Base-by-base conservation (phyloP, 2,888 invertebrate species). In the Patella caerulea region DNA sequence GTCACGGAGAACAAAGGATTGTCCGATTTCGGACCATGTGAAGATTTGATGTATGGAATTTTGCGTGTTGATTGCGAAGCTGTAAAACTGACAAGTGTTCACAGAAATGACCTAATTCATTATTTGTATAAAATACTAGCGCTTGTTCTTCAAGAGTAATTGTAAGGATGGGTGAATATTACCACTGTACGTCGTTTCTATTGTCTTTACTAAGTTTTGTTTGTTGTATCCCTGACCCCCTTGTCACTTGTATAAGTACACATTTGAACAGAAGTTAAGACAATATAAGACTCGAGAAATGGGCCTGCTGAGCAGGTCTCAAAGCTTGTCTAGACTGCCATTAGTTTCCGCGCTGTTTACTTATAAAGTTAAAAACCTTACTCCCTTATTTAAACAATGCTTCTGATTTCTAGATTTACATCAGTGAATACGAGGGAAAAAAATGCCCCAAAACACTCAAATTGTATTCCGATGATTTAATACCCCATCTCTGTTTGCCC, bases 201-300 rank as follows among this genome's bases (percentile, higher is more conserved):
- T 65, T 19, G 19, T 65, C 24, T 65, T 65, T 19, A 65, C 19
- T 65, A 65, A 65, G 24, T 19, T 65, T 65, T 65, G 65, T 65
- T 65, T 65, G 65, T 65, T 65, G 65, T 65, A 24, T 65, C 11
- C 3, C 65, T 65, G 65, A 65, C 65, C 65, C 65, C 14, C 65
- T 65, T 65, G 65, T 65, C 65, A 65, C 65, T 65, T 24, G 65
- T 65, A 65, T 65, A 65, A 24, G 65, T 65, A 65, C 65, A 65
- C 65, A 65, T 65, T 65, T 65, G 65, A 65, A 65, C 65, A 65
- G 45, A 45, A 65, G 65, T 14, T 65, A 65, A 65, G 24, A 65
- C 65, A 65, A 65, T 65, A 65, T 65, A 65, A 65, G 65, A 65
- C 65, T 24, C 24, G 65, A 65, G 65, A 65, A 65, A 65, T 24